Evolutionary conservation across 2,888 invertebrate species (phyloP), one percentile per base, ranked within the genome.

Genomic region (Eilema caniola): DNA sequence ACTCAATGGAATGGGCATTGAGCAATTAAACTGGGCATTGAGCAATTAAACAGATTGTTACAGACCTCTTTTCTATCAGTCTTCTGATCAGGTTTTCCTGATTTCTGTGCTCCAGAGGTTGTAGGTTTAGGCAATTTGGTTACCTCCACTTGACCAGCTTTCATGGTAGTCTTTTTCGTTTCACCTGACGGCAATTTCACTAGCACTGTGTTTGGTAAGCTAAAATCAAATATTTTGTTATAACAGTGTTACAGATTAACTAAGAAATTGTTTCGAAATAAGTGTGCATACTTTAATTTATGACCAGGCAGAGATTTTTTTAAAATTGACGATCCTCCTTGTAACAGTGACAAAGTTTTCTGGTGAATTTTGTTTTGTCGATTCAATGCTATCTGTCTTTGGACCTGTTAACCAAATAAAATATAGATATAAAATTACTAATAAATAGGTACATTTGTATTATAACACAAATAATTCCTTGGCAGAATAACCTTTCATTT

Each of bases 331-430:
- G 96, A 95, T 75, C 97, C 97, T 69, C 97, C 97, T 94, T 97
- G 97, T 69, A 98, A 91, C 62, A 97, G 89, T 60, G 97, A 97
- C 80, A 97, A 93, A 61, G 97, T 97, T 84, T 97, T 96, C 77
- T 95, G 94, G 87, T 97, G 97, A 78, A 97, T 96, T 89, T 97
- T 97, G 81, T 96, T 96, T 86, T 97, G 97, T 70, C 97, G 93
- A 88, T 97, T 98, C 67, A 97, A 96, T 53, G 97, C 97, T 80
- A 97, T 97, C 89, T 98, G 98, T 81, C 97, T 96, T 90, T 98
- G 97, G 62, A 98, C 97, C 95, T 95, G 88, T 74, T 16, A 57
- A 20, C 47, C 28, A 28, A 69, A 69, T 31, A 53, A 60, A 41
- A 25, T n/a, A 37, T 25, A 68, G 0, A 7, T 23, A 41, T 20